These are phyloP conservation scores for Latrodectus hesperus DNA, from an alignment of 2,888 invertebrate species.

Conservation along the genomic window DNA sequence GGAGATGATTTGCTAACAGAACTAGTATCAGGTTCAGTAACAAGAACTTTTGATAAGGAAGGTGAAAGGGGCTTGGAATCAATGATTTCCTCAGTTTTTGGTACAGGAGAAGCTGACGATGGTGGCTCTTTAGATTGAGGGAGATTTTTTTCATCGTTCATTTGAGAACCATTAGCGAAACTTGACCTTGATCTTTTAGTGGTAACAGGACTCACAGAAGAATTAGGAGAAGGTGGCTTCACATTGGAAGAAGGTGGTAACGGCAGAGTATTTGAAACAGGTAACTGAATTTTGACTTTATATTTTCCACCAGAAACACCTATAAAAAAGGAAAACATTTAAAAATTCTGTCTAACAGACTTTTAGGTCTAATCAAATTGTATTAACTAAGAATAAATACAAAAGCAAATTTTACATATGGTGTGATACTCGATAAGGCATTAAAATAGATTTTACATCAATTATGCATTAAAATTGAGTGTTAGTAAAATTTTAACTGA, in stretches of 20 bases:
- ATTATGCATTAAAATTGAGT: too few species aligned
- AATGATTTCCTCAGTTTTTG: constrained; percentile 32
- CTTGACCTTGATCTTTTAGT: constrained; percentile 53
- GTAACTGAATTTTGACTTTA: constrained; percentile 46
- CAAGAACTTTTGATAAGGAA: constrained; percentile 73
- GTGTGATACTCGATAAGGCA: too few species aligned
- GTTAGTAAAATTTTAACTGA: too few species aligned
- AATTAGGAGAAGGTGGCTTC: constrained; percentile 45
- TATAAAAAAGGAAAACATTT: not conserved
- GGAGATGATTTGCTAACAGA: constrained; percentile 73
- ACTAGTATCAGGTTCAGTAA: constrained; percentile 77
- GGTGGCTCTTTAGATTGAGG: constrained; percentile 3
- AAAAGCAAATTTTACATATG: too few species aligned
- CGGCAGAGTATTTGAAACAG: constrained; percentile 11
- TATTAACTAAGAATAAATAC: too few species aligned
- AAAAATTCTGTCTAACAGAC: not conserved
- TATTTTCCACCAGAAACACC: constrained; percentile 47
- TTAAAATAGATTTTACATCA: too few species aligned
- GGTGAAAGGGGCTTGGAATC: constrained; percentile 33
- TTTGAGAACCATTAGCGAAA: constrained; percentile 8
- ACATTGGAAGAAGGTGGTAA: constrained; percentile 25
- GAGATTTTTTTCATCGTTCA: constrained; percentile 15
- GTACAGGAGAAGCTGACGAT: constrained; percentile 32
- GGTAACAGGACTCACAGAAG: constrained; percentile 57
- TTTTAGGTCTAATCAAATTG: not conserved